Evolutionary conservation across 2,888 invertebrate species (phyloP).

Genomic region (Arctia plantaginis): DNA sequence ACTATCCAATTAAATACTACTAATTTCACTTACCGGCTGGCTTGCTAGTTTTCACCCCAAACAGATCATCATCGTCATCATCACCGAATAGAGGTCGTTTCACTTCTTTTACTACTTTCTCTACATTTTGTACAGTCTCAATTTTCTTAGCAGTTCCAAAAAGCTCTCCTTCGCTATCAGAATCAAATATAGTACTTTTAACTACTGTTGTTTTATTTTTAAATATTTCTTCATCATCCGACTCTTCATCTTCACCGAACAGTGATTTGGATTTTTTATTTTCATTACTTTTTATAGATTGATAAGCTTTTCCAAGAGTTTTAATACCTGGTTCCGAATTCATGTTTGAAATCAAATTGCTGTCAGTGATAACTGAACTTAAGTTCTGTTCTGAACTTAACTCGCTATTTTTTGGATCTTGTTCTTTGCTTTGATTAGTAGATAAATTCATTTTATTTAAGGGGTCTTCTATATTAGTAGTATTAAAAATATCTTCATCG

Average conservation of each 20-base stretch:
- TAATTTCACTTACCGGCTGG: conserved; percentile 54
- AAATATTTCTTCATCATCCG: conserved; percentile 70
- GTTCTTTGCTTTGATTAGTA: not conserved
- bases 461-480: conserved; percentile 33
- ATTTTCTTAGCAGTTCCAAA: conserved; percentile 55
- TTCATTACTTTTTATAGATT: conserved; percentile 23
- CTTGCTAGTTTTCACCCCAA: conserved; percentile 63
- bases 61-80: conserved; percentile 73
- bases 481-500: conserved; percentile 78
- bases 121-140: conserved; percentile 43
- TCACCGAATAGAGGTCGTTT: conserved; percentile 72
- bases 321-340: conserved; percentile 18
- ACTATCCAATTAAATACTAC: not conserved
- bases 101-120: conserved; percentile 36
- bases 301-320: conserved; percentile 40
- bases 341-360: not conserved
- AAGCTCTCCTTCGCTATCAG: conserved; percentile 74
- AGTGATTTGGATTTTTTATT: conserved; percentile 50
- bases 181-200: conserved; percentile 66
- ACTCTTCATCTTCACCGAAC: conserved; percentile 64
- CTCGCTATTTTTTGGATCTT: not conserved
- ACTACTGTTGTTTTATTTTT: conserved; percentile 51
- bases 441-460: conserved; percentile 28
- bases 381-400: too few species aligned
- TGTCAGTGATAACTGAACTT: not conserved